Evolutionary conservation across 1,140 invertebrate genomes (phyloP).

Genomic region (Bacillus rossius): DNA sequence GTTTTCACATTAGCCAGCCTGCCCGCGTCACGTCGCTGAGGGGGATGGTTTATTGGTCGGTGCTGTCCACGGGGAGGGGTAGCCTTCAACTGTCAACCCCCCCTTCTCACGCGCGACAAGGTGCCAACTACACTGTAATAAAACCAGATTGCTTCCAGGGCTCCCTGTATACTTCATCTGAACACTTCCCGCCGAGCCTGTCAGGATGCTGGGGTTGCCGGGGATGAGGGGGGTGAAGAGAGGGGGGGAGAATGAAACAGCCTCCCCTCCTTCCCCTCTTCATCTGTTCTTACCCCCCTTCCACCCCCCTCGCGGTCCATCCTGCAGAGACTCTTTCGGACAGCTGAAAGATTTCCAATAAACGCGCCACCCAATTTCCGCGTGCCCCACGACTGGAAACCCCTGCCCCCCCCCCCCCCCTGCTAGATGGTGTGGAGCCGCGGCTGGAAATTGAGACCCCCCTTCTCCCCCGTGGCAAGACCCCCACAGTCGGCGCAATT

Average conservation of each 20-base stretch:
- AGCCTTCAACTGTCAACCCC: no score
- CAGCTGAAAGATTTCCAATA: slow-evolving; percentile 42
- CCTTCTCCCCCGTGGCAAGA: not conserved
- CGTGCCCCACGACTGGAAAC: slow-evolving; percentile 10
- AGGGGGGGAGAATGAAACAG: not conserved
- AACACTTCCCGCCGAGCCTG: no score
- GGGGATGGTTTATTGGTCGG: no score
- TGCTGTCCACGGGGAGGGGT: no score
- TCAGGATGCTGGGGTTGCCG: not conserved
- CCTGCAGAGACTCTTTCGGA: slow-evolving; percentile 28
- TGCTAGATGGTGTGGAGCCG: not conserved
- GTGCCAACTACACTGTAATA: no score
- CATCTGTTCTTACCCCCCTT: not conserved
- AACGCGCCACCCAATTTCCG: slow-evolving; percentile 40
- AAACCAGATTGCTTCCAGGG: no score
- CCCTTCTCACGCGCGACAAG: no score
- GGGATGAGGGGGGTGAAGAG: not conserved
- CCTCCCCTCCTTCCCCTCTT: not conserved
- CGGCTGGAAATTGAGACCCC: not conserved
- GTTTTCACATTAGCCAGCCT: no score
- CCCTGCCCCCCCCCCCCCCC: not conserved
- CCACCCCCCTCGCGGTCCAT: slow-evolving; percentile 3
- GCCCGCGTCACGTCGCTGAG: no score
- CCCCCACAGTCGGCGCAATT: slow-evolving; percentile 6
- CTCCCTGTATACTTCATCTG: no score